A percentile compares a stretch with the other conserved stretches of the same genome.
Evolutionary conservation across 2,113 vertebrate species (phyloP).

Genomic region (Sylvia atricapilla): DNA sequence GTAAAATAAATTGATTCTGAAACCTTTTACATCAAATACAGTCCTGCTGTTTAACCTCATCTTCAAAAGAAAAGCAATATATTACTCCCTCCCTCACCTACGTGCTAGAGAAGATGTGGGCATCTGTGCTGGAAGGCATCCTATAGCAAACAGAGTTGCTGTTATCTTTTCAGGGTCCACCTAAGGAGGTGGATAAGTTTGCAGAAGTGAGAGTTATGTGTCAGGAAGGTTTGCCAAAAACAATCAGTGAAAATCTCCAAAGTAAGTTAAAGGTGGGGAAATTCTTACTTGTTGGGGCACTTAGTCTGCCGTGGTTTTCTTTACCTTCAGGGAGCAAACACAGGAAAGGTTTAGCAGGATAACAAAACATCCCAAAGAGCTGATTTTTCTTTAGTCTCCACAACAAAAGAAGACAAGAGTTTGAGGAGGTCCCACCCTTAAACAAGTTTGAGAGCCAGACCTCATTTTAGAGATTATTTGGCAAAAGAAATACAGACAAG

Average conservation of each 20-base stretch:
- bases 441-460: background rate
- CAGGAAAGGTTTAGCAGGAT: background rate
- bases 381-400: background rate
- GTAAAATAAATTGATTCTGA: background rate
- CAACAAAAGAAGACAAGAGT: background rate
- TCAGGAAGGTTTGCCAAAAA: background rate
- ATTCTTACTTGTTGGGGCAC: background rate
- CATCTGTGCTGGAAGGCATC: background rate
- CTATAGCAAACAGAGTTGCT: background rate
- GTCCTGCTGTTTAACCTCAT: background rate
- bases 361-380: background rate
- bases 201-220: background rate
- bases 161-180: background rate
- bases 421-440: constrained; percentile 20
- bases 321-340: background rate
- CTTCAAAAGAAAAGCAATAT: background rate
- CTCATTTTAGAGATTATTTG: constrained; percentile 4
- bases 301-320: background rate
- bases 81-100: background rate
- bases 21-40: background rate
- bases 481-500: background rate
- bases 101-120: background rate
- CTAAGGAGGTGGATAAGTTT: background rate
- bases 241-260: background rate
- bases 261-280: background rate